Percentiles rank a stretch among this genome's conserved stretches.
Evolutionary conservation across 1,140 invertebrate genomes (phyloP).

Genomic region (Cryptotermes secundus): DNA sequence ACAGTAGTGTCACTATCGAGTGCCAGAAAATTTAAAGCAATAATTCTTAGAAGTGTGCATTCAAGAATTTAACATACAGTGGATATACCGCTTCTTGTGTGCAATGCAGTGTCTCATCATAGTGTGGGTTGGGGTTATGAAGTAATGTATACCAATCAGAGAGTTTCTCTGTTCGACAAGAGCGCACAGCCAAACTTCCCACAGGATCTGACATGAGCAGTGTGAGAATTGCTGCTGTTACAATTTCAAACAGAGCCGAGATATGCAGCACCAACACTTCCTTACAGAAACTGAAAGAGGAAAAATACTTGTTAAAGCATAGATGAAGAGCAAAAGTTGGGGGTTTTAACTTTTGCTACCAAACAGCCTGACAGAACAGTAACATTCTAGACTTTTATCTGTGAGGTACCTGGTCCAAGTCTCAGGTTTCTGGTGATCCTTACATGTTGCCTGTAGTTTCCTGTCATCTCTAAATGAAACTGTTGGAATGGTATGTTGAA

Average conservation of each 20-base stretch:
- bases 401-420: no score
- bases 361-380: no score
- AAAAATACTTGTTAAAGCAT: neutral
- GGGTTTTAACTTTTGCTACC: no score
- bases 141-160: constrained; percentile 96
- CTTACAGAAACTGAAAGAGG: constrained; percentile 64
- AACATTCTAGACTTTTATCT: no score
- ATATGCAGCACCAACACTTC: constrained; percentile 70
- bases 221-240: constrained; percentile 69
- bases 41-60: neutral
- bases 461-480: no score
- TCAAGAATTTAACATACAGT: constrained; percentile 65
- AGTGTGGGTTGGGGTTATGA: constrained; percentile 91
- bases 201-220: constrained; percentile 75
- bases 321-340: no score
- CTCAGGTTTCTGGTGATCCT: no score
- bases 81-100: constrained; percentile 97
- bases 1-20: no score
- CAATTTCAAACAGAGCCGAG: constrained; percentile 79
- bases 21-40: neutral
- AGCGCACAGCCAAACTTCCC: constrained; percentile 69
- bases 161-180: constrained; percentile 74
- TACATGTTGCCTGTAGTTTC: no score
- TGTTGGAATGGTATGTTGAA: no score
- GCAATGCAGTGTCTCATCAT: constrained; percentile 84